Evolutionary conservation across 2,888 invertebrate species (phyloP).

Genomic region (Harpalus rufipes): DNA sequence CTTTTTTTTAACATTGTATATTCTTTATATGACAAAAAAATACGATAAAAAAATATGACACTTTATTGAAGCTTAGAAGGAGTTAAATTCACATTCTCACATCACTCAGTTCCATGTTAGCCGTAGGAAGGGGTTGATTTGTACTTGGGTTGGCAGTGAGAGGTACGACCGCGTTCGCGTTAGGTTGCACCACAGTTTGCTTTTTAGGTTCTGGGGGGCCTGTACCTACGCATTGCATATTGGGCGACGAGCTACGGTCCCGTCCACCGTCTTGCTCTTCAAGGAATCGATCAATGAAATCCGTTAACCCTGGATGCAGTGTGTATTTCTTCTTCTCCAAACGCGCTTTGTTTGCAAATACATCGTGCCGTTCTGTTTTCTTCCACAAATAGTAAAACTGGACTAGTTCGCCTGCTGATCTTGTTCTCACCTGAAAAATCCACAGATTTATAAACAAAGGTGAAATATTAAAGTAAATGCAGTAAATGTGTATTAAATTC

Average conservation of each 20-base stretch:
- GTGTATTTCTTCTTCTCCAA: constrained; percentile 96
- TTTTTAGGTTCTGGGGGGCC: constrained; percentile 15
- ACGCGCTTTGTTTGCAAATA: constrained; percentile 91
- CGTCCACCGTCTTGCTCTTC: constrained; percentile 88
- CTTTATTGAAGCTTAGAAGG: constrained; percentile 13
- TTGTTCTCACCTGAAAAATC: constrained; percentile 85
- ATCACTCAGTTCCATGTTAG: constrained; percentile 20
- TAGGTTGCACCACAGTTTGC: constrained; percentile 5
- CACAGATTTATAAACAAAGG: no score
- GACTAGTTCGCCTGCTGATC: constrained; percentile 97
- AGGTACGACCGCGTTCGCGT: not conserved
- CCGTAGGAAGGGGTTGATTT: not conserved
- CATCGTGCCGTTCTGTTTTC: constrained; percentile 98
- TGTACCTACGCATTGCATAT: constrained; percentile 77
- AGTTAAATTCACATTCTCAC: constrained; percentile 12
- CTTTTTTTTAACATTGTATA: no score
- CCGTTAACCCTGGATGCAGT: constrained; percentile 94
- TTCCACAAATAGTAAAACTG: constrained; percentile 99
- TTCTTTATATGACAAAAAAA: not conserved
- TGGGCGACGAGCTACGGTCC: constrained; percentile 87
- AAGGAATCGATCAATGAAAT: constrained; percentile 95
- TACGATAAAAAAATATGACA: constrained; percentile 22
- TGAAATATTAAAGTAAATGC: no score
- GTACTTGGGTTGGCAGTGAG: constrained; percentile 10
- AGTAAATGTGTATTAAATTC: no score